Conservation (phyloP, 2,113 vertebrate species). For the Bostrychus sinensis region DNA sequence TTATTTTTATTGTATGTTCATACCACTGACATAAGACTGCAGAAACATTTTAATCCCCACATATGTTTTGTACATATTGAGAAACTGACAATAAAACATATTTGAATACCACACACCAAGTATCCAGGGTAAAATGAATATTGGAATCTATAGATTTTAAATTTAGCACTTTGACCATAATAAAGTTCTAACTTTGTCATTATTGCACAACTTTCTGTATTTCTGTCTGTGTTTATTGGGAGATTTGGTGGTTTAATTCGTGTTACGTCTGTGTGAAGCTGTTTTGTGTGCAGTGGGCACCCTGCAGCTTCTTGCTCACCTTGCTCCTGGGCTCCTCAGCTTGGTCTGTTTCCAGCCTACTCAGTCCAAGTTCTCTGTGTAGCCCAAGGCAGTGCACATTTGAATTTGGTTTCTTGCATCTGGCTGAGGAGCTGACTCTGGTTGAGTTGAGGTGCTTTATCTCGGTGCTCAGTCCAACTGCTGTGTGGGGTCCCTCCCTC, state of each 20-base stretch:
- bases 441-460: conserved; percentile 71
- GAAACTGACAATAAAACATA: too few species aligned
- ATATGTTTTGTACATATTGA: too few species aligned
- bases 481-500: conserved; percentile 64
- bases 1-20: too few species aligned
- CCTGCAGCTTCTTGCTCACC: conserved; percentile 29
- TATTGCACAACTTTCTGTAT: background rate
- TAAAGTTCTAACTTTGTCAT: too few species aligned
- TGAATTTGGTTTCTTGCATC: conserved; percentile 48
- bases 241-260: conserved; percentile 28
- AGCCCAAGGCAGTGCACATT: conserved; percentile 53
- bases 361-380: conserved; percentile 33
- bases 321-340: conserved; percentile 47
- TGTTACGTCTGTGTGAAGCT: conserved; percentile 45
- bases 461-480: conserved; percentile 75
- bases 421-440: conserved; percentile 49
- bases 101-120: too few species aligned
- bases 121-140: too few species aligned
- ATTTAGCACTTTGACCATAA: too few species aligned
- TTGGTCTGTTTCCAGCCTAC: conserved; percentile 49
- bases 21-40: too few species aligned
- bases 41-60: too few species aligned
- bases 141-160: too few species aligned
- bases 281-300: conserved; percentile 38
- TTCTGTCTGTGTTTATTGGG: background rate